Conservation (phyloP, 1,140 invertebrate genomes). For the Pseudoatta argentina region DNA sequence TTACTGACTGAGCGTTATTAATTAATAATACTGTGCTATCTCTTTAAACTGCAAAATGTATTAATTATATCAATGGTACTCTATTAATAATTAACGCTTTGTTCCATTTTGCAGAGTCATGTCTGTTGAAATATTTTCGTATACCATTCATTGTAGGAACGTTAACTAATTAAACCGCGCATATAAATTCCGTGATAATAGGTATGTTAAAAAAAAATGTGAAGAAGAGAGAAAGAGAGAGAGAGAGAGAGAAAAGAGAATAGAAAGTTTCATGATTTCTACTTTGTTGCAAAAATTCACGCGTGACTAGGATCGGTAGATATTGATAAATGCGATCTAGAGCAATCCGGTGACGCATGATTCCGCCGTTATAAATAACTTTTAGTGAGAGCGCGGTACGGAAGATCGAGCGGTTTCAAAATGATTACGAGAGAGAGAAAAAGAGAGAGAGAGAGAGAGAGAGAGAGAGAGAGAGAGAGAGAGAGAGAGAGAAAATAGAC, state of each 20-base stretch:
- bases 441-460: not conserved
- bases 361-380: slow-evolving; percentile 63
- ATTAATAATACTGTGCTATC: slow-evolving; percentile 65
- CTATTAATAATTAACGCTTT: slow-evolving; percentile 67
- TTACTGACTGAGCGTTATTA: slow-evolving; percentile 47
- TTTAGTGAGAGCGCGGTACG: not conserved
- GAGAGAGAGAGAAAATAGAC: not conserved
- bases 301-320: not conserved
- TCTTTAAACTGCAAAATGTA: slow-evolving; percentile 46
- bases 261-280: not conserved
- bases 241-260: not conserved
- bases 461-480: not conserved
- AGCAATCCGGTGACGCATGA: slow-evolving; percentile 10
- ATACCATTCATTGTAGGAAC: not conserved
- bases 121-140: slow-evolving; percentile 35
- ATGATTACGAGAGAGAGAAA: not conserved
- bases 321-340: slow-evolving; percentile 33
- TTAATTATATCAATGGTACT: slow-evolving; percentile 63
- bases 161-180: slow-evolving; percentile 26
- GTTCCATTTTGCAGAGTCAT: slow-evolving; percentile 36
- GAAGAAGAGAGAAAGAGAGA: not conserved
- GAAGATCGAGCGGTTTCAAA: not conserved
- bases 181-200: slow-evolving; percentile 40
- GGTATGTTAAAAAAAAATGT: not conserved
- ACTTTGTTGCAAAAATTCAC: not conserved